Percentiles rank a stretch among this genome's conserved stretches.
These are phyloP conservation scores for Nannospalax galili DNA, from an alignment of 2,113 vertebrate species.

Conservation along the genomic window DNA sequence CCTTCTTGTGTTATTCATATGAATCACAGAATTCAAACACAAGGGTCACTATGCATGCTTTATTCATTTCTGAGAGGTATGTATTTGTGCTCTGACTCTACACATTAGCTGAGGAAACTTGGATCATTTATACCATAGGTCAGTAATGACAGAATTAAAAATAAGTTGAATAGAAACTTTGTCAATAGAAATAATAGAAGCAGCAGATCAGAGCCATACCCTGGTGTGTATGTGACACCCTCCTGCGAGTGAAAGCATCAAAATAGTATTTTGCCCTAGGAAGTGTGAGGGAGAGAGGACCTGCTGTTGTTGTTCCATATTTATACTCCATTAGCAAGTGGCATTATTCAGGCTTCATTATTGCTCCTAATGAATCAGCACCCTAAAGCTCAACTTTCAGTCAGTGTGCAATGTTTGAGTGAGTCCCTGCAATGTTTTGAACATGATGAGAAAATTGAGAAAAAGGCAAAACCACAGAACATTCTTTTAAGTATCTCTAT, in stretches of 20 bases:
- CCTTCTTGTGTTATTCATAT: background rate
- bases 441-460: background rate
- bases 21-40: background rate
- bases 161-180: background rate
- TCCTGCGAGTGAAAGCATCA: conserved; percentile 55
- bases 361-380: conserved; percentile 66
- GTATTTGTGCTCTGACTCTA: background rate
- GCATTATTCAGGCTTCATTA: conserved; percentile 71
- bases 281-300: background rate
- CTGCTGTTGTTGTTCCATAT: conserved; percentile 31
- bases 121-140: background rate
- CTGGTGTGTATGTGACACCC: background rate
- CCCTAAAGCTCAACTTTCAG: conserved; percentile 13
- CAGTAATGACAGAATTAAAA: background rate
- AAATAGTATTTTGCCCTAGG: conserved; percentile 49
- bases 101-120: background rate
- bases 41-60: background rate
- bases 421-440: conserved; percentile 21
- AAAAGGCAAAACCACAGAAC: conserved; percentile 43
- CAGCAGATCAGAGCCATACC: background rate
- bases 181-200: conserved; percentile 17
- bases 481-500: conserved; percentile 39
- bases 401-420: conserved; percentile 48
- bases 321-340: conserved; percentile 64
- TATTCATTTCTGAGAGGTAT: background rate